Base-by-base conservation (phyloP, 2,888 invertebrate genomes). In the Alitta virens region DNA sequence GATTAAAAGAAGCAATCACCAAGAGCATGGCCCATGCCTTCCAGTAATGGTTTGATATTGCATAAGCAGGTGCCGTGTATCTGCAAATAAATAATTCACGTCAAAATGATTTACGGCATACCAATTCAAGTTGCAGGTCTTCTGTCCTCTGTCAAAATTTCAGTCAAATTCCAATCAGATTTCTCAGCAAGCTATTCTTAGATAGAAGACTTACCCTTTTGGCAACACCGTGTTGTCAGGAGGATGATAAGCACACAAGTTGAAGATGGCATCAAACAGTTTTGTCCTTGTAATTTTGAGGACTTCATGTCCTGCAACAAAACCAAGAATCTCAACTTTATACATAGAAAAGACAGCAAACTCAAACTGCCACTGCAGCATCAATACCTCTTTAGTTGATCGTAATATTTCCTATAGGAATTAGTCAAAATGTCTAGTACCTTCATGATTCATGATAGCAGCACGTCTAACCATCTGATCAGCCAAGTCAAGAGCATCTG, bases 11-110 rank as follows among this genome's bases (percentile, higher is more conserved):
- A 18, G 92, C 90, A 68, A 97, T 84, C 83, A 95, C 90, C 49
- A 94, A 83, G 71, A 97, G 84, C 75, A 93, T 88, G 43, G 88
- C 85, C 95, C 96, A 96, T 23, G 91, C 90, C 83, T 94, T 94
- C 97, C 97, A 97, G 83, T 95, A 97, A 61, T 91, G 85, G 63
- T 89, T 89, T n/a, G 92, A 89, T 74, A 97, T 94, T 1, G 94
- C 95, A 75, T 97, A 84, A 70, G 89, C 88, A 0, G 96, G 96
- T 0, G 95, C 90, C n/a, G 85, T 86, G 79, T 91, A 91, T 9
- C 79, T 80, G 71, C 21, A 56, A 55, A 42, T 16, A n/a, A 24
- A 50, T 2, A 43, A 14, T 21, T 14, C 25, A 16, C 16, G 42
- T 53, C 25, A 16, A 16, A 24, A n/a, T n/a, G n/a, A n/a, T n/a